phyloP scores from a whole-genome alignment of 2,888 invertebrate species.

The Eupithecia dodoneata region DNA sequence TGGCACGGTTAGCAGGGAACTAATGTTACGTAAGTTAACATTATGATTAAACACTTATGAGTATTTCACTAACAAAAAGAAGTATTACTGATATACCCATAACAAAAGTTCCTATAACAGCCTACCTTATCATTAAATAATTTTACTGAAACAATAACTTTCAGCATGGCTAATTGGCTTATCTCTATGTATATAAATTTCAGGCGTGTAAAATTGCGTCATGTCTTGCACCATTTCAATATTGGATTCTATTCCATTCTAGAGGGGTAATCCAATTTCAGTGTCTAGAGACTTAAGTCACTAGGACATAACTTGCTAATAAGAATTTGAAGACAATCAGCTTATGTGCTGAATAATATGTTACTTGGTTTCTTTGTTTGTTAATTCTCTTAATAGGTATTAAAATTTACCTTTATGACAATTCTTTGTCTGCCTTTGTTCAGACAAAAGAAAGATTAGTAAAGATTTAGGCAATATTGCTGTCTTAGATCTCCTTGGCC shows the following conservation, averaged over 20 bases:
- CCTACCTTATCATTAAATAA: slow-evolving; percentile 8
- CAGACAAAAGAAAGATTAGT: not conserved
- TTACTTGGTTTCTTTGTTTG: slow-evolving; percentile 8
- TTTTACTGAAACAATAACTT: slow-evolving; percentile 19
- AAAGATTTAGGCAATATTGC: not conserved
- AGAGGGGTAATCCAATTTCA: slow-evolving; percentile 36
- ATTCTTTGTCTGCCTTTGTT: not conserved
- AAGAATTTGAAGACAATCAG: not conserved
- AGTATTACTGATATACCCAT: not conserved
- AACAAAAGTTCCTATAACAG: not conserved
- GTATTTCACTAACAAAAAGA: not conserved
- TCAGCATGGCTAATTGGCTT: slow-evolving; percentile 54
- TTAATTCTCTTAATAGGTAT: not conserved
- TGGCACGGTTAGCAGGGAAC: not conserved
- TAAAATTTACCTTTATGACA: not conserved
- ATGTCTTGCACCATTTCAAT: slow-evolving; percentile 29
- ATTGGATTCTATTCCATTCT: slow-evolving; percentile 39
- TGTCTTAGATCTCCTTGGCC: not conserved
- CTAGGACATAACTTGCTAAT: not conserved
- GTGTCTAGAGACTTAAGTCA: slow-evolving; percentile 11
- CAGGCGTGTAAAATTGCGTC: slow-evolving; percentile 21
- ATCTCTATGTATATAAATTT: slow-evolving; percentile 33
- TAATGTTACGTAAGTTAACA: not conserved
- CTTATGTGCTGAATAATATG: not conserved
- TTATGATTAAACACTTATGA: not conserved